phyloP scores from a whole-genome alignment of 2,113 vertebrate species.

The Ptyas mucosa region DNA sequence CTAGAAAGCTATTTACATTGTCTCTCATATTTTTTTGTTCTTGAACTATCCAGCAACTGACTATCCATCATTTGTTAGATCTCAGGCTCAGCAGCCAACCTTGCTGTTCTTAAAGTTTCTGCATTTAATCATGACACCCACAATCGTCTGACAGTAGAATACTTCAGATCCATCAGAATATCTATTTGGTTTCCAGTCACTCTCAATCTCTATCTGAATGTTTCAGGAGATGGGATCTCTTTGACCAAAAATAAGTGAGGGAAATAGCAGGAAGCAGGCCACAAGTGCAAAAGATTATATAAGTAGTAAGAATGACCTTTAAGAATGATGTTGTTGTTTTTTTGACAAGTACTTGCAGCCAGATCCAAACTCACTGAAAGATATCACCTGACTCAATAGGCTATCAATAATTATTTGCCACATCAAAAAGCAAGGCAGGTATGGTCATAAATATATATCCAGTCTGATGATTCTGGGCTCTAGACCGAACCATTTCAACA shows the following conservation, averaged over 20 bases:
- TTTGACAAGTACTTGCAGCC: not conserved
- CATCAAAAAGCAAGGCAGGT: not conserved
- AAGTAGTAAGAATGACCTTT: not conserved
- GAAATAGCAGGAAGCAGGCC: slow-evolving; percentile 14
- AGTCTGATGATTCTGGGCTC: not conserved
- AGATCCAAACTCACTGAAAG: not conserved
- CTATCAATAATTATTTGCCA: not conserved
- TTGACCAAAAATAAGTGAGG: slow-evolving; percentile 30
- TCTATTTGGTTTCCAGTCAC: slow-evolving; percentile 53
- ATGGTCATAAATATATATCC: not conserved
- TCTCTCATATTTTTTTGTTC: slow-evolving; percentile 22
- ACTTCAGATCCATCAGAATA: not conserved
- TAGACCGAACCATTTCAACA: not conserved
- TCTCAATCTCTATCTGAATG: slow-evolving; percentile 52
- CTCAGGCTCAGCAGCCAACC: slow-evolving; percentile 39
- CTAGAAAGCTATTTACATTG: not conserved
- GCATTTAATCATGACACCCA: slow-evolving; percentile 36
- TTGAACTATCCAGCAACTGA: slow-evolving; percentile 35
- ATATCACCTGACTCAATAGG: not conserved
- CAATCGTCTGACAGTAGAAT: not conserved
- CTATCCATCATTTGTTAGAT: slow-evolving; percentile 45
- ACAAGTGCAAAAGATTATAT: slow-evolving; percentile 24
- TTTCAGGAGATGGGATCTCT: slow-evolving; percentile 54
- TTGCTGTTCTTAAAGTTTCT: slow-evolving; percentile 41
- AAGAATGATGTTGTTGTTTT: slow-evolving; percentile 12